Evolutionary conservation across 2,888 invertebrate genomes (phyloP), one percentile per base, ranked within the genome.

Genomic region (Agrilus mali): DNA sequence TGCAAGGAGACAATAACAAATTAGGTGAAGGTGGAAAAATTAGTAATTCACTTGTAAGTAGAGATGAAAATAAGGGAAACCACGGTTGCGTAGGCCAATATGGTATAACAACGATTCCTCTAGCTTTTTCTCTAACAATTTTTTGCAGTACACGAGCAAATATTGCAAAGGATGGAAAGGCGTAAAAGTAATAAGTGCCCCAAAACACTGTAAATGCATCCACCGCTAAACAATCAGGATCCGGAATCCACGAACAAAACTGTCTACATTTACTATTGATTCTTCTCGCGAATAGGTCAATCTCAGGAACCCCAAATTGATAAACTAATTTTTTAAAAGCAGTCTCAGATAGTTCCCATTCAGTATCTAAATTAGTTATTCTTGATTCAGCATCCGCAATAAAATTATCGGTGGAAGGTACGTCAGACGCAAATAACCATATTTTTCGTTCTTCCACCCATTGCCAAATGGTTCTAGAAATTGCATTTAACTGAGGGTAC

Each of bases 71-170:
- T 37, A 14, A 8, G 2, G 50, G 48, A 33, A 33, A 49, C 48
- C 50, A 46, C n/a, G 47, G 46, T 44, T 49, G 48, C 7, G 44
- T 36, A 22, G 37, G 31, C 49, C 41, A 47, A n/a, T 38, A 14
- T 14, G 50, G 49, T 12, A 49, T 43, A 20, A 48, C 38, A 7
- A 49, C 15, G 32, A 49, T 40, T 7, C 47, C 45, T 14, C 16
- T 27, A 13, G 49, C 47, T 38, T 45, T 43, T 31, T 49, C 47
- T 6, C 36, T 15, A 13, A 43, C 35, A 36, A 49, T 45, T 27
- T 49, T 49, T 48, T 37, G 12, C 5, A 49, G 16, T 7, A 42
- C 40, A 22, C 41, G 44, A 31, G 47, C n/a, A 12, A 48, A 34
- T 8, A 46, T 15, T 13, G 47, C 37, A 27, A 50, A 46, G 2